Evolutionary conservation across 2,113 vertebrate genomes (phyloP), one percentile per base, ranked within the genome.

Genomic region (Centropus bengalensis): DNA sequence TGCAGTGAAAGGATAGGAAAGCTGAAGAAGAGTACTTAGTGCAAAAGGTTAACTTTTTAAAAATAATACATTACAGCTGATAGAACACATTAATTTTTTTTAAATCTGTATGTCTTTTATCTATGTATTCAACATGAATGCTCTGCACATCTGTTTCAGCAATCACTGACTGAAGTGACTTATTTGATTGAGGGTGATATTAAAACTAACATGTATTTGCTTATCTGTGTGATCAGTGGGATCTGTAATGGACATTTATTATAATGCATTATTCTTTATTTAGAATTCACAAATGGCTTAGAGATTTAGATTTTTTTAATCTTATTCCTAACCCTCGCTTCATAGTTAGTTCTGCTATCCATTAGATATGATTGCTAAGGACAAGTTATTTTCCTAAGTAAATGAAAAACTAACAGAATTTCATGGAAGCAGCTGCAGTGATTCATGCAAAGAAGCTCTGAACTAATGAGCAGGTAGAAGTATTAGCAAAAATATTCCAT

Each of bases 271-370:
- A 86, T 92, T 70, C 74, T 95, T 96, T 97, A 95, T 93, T 98
- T 96, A 96, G 95, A 95, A 97, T 93, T 97, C 86, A 95, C 86
- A 97, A 97, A 92, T 95, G 86, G 89, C 70, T 96, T 95, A 89
- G 94, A 88, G 94, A 95, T 93, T 96, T 96, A 89, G 70, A 54
- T 38, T 79, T 92, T 42, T 93, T 96, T 70, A 63, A 30, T 30
- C n/a, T 64, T 71, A 42, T 69, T 91, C 38, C 58, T 89, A 94
- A 87, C 91, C 75, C 54, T 67, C 80, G 76, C 80, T 75, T 91
- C 59, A 12, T 28, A 40, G 62, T 67, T 44, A 71, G 54, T 91
- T 80, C 91, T 88, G 90, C 54, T 78, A 62, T 95, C 84, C 63
- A 79, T 96, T 93, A 93, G 51, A 63, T 27, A 24, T 68, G 81